Base-by-base conservation (phyloP, 2,888 invertebrate species). In the Mesodorylaimus sp. region DNA sequence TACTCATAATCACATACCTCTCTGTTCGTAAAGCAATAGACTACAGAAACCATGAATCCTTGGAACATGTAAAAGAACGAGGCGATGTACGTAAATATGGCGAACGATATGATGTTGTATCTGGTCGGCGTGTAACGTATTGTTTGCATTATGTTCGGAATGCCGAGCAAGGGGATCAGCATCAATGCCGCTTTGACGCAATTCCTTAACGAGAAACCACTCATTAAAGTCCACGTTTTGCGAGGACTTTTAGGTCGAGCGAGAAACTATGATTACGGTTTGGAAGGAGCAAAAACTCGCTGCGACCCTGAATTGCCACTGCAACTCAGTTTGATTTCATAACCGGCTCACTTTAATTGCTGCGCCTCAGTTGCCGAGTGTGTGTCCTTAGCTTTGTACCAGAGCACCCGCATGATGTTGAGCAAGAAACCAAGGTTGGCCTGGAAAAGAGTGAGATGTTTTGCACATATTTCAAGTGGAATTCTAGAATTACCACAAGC, bases 401-500 rank as follows among this genome's bases (percentile, higher is more conserved):
- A 69, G 38, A 73, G 58, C 5, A 73, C 70, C 44, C 72, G 66
- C 24, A 73, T 68, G 13, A 73, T 71, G 55, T 72, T 73, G 46
- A 68, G 58, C 43, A 73, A 59, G 58, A 73, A 72, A 50, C 67
- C 55, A 5, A 70, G 55, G 60, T 73, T 72, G 10, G 72, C 60
- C 72, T 73, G 62, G 45, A 66, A 62, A 7, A 47, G 19, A 7
- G 5, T 5, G 38, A 13, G 23, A 41, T 24, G 16, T 13, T 32
- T 16, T 16, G 16, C 13, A 5, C 25, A 25, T 3, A 25, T 44
- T 44, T 44, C 5, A 39, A 10, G 21, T 21, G 32, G 32, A 7
- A 10, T 16, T 7, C 32, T 10, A 32, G 21, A 70, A 77, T 76
- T 70, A 88, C 86, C 71, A 80, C 63, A 57, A 89, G 79, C 25